Conservation (phyloP, 1,140 invertebrate species). For the Neodiprion pinetum region DNA sequence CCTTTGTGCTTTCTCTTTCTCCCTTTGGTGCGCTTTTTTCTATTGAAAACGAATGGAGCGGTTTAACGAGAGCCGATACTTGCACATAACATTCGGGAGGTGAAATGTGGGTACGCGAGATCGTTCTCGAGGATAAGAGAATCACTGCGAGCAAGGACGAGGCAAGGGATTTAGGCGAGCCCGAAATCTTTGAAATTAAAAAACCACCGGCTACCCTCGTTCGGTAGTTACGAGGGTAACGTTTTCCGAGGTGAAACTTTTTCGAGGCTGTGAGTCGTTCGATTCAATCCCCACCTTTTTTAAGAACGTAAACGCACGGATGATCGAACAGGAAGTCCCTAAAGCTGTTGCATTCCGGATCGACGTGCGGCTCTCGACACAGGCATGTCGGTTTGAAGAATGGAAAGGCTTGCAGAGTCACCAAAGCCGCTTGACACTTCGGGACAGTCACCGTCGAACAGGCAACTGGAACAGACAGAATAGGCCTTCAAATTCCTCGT, state of each 20-base stretch:
- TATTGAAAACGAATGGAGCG: conserved; percentile 18
- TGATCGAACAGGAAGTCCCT: conserved; percentile 91
- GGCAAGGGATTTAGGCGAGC: neutral
- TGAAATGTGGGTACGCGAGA: no score
- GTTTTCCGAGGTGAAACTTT: neutral
- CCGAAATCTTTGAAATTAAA: no score
- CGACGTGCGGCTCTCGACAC: conserved; percentile 85
- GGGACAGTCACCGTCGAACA: conserved; percentile 91
- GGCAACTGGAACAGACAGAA: conserved; percentile 76
- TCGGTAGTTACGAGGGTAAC: neutral
- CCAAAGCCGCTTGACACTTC: conserved; percentile 87
- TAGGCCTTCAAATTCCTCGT: neutral
- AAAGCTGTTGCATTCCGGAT: conserved; percentile 91
- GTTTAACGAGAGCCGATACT: conserved; percentile 18
- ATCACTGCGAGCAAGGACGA: neutral
- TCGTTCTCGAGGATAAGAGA: no score
- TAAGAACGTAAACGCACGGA: conserved; percentile 85
- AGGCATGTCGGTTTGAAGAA: conserved; percentile 92
- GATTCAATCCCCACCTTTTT: conserved; percentile 74
- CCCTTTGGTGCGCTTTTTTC: neutral
- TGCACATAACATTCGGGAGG: conserved; percentile 26
- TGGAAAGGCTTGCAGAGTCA: conserved; percentile 86
- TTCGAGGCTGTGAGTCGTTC: neutral
- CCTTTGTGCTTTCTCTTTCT: no score
- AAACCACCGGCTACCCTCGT: no score